These are phyloP conservation scores for Caloenas nicobarica DNA, from an alignment of 2,113 vertebrate genomes.

Conservation along the genomic window DNA sequence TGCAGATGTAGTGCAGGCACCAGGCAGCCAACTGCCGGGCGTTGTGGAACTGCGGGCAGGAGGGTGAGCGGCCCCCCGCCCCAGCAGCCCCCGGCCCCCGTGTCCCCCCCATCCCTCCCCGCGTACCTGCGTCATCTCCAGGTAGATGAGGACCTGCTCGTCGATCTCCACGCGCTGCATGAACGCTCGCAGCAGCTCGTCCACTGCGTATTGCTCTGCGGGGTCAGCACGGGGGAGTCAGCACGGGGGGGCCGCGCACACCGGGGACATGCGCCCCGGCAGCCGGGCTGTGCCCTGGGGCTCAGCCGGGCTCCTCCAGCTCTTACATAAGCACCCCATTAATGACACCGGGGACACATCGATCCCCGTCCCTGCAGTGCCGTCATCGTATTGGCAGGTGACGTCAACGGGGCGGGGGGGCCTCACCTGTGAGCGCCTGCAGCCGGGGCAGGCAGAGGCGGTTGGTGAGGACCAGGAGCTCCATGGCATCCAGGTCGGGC, in stretches of 20 bases:
- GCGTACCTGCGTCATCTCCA: slow-evolving; percentile 87
- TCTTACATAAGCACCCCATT: neutral
- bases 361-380: neutral
- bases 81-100: neutral
- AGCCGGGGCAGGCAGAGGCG: slow-evolving; percentile 88
- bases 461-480: slow-evolving; percentile 85
- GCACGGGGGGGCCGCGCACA: fast-evolving
- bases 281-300: neutral
- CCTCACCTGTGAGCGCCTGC: slow-evolving; percentile 86
- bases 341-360: neutral
- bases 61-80: neutral
- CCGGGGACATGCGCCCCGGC: neutral
- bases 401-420: neutral
- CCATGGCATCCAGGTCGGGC: slow-evolving; percentile 81
- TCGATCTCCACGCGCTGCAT: slow-evolving; percentile 85
- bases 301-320: neutral
- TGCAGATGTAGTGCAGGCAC: slow-evolving; percentile 93
- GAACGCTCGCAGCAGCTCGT: slow-evolving; percentile 81
- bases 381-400: neutral
- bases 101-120: neutral
- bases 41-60: slow-evolving; percentile 82
- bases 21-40: slow-evolving; percentile 84
- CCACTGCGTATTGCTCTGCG: slow-evolving; percentile 86
- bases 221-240: neutral
- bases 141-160: slow-evolving; percentile 85